Conservation (phyloP, 1,140 invertebrate genomes). For the Nephotettix cincticeps region DNA sequence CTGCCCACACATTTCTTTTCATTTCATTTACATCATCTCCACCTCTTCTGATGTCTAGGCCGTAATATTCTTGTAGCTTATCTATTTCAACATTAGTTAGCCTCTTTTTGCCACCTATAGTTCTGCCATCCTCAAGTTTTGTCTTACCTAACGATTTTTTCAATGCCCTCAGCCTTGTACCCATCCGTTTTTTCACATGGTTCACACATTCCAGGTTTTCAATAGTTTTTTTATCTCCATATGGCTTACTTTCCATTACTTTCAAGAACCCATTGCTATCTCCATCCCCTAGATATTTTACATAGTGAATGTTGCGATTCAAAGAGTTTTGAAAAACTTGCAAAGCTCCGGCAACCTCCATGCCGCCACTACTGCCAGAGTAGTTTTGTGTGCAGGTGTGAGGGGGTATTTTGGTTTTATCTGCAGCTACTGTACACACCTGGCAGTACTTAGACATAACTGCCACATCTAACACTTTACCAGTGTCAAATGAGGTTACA, state of each 20-base stretch:
- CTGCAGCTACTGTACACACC: no score
- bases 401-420: not conserved
- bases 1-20: constrained; percentile 24
- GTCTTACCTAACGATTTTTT: not conserved
- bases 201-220: constrained; percentile 30
- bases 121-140: constrained; percentile 5
- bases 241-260: not conserved
- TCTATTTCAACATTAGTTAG: constrained; percentile 10
- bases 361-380: not conserved
- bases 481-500: no score
- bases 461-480: no score
- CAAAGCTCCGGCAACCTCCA: not conserved
- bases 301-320: not conserved
- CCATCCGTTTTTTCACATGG: constrained; percentile 30
- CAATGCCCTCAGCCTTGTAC: not conserved
- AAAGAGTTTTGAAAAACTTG: not conserved
- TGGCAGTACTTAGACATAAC: no score
- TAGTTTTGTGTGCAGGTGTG: not conserved
- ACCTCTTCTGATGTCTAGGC: constrained; percentile 11
- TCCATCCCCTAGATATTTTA: constrained; percentile 6
- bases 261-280: not conserved
- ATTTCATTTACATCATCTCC: constrained; percentile 17
- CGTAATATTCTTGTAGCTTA: constrained; percentile 24
- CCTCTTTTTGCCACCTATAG: not conserved
- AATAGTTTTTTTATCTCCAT: constrained; percentile 24